phyloP scores from a whole-genome alignment of 2,113 vertebrate species.

The Cephalopterus ornatus region DNA sequence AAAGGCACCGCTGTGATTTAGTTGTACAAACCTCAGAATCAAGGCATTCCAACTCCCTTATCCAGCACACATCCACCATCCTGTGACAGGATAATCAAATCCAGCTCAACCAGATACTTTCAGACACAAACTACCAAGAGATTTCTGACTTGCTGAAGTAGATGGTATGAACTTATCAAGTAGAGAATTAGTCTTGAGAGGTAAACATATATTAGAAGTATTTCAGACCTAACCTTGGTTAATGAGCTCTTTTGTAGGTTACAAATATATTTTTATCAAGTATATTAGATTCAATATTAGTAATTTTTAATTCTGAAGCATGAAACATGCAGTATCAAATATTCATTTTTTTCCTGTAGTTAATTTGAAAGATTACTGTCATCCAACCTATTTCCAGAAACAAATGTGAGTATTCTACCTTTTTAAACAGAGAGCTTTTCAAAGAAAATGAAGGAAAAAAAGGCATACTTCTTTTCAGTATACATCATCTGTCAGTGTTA shows the following conservation, averaged over 20 bases:
- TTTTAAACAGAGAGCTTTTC: background rate
- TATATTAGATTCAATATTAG: background rate
- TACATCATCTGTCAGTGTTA: background rate
- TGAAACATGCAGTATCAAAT: background rate
- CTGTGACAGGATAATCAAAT: background rate
- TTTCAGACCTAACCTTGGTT: background rate
- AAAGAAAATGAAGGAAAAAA: background rate
- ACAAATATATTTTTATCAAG: background rate
- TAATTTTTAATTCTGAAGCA: background rate
- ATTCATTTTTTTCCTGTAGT: background rate
- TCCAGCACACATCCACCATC: background rate
- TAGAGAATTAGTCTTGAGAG: background rate
- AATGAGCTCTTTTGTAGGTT: background rate
- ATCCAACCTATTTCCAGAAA: background rate
- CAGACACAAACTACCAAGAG: background rate
- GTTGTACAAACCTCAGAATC: background rate
- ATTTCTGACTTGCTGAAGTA: background rate
- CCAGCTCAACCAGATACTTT: background rate
- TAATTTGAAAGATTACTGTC: background rate
- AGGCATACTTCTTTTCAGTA: background rate
- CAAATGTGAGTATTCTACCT: background rate
- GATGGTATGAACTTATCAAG: background rate
- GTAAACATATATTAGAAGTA: background rate
- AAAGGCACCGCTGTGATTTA: background rate
- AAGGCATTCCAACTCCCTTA: background rate